A percentile compares a stretch with the other conserved stretches of the same genome.
Evolutionary conservation across 2,888 invertebrate genomes (phyloP).

Genomic region (Cataglyphis cursor): DNA sequence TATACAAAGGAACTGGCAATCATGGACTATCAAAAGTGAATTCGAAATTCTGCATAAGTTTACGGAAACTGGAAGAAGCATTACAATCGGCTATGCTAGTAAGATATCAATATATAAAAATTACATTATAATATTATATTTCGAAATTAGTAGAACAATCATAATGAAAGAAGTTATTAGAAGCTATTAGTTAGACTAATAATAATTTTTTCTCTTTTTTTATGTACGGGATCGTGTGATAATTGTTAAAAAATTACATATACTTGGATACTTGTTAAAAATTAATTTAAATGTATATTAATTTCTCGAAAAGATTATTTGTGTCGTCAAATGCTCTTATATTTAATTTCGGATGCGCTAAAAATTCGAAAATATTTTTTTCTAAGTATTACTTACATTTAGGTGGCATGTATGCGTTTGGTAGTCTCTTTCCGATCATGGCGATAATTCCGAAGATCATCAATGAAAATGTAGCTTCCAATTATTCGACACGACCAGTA

Average conservation of each 20-base stretch:
- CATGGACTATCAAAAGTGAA: conserved; percentile 2
- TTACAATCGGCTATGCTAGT: conserved; percentile 37
- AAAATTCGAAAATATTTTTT: not conserved
- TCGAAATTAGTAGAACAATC: not conserved
- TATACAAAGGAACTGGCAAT: conserved; percentile 23
- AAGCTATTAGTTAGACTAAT: not conserved
- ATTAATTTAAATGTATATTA: not conserved
- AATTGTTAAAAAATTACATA: not conserved
- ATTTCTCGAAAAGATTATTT: not conserved
- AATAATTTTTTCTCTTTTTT: not conserved
- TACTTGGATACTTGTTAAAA: not conserved
- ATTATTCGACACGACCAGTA: conserved; percentile 43
- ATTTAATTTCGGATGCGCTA: not conserved
- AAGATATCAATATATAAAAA: not conserved
- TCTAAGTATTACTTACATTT: not conserved
- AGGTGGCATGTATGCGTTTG: conserved; percentile 35
- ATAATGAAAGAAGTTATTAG: not conserved
- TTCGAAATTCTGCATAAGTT: conserved; percentile 27
- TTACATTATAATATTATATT: too few relatives aligned
- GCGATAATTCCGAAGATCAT: conserved; percentile 62
- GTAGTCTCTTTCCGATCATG: conserved; percentile 45
- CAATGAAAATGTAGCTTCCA: not conserved
- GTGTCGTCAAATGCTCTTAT: not conserved
- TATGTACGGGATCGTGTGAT: not conserved
- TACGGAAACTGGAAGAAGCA: conserved; percentile 30